A percentile compares a stretch with the other conserved stretches of the same genome.
phyloP scores from a whole-genome alignment of 2,797 vertebrate species.

The Accipiter badius region DNA sequence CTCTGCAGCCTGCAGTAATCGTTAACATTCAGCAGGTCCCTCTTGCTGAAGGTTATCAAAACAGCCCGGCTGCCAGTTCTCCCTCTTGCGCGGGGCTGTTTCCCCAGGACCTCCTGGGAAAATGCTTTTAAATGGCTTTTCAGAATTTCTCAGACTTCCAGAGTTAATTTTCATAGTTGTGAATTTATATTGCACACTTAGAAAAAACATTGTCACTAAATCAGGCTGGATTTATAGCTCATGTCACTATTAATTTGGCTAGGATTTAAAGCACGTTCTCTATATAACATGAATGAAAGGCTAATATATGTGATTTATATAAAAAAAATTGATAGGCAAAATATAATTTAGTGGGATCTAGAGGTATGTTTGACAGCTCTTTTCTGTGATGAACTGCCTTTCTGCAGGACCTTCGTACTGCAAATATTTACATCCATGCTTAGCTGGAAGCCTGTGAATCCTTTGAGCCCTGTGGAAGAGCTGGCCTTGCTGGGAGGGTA shows the following conservation, averaged over 20 bases:
- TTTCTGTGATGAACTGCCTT: neutral
- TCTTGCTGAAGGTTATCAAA: conserved; percentile 8
- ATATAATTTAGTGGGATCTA: neutral
- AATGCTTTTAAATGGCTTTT: neutral
- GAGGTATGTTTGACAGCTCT: conserved; percentile 2
- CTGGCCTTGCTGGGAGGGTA: neutral
- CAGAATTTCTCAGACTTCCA: conserved; percentile 3
- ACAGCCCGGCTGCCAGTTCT: neutral
- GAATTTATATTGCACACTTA: neutral
- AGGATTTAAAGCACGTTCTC: neutral
- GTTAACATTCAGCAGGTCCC: neutral
- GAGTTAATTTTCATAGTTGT: neutral
- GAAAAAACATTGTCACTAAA: neutral
- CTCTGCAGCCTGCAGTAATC: neutral
- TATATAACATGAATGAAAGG: neutral
- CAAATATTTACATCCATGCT: neutral
- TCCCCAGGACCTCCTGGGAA: neutral
- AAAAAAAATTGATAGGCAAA: neutral
- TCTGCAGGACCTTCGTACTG: neutral
- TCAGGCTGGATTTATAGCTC: conserved; percentile 13
- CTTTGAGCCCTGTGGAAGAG: neutral
- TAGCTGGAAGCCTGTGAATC: neutral
- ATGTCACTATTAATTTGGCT: neutral
- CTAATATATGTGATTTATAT: neutral
- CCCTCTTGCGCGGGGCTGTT: neutral